Evolutionary conservation across 2,888 invertebrate species (phyloP).

Genomic region (Erynnis tages): DNA sequence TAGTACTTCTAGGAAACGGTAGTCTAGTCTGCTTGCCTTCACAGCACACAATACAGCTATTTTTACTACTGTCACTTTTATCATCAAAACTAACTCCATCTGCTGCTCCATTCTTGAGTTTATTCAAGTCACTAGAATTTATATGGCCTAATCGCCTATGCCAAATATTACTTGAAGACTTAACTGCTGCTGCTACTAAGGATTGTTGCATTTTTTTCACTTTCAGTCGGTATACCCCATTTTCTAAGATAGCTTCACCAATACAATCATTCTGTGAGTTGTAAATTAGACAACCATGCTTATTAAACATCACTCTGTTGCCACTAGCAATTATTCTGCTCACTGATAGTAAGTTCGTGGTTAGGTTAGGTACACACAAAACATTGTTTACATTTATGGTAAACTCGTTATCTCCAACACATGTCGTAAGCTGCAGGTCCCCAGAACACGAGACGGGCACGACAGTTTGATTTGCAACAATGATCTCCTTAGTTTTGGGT

Average conservation of each 20-base stretch:
- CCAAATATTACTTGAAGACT: conserved; percentile 7
- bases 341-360: conserved; percentile 34
- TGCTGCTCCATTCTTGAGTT: conserved; percentile 19
- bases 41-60: conserved; percentile 16
- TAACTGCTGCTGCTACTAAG: conserved; percentile 12
- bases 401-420: neutral
- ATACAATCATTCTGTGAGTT: conserved; percentile 28
- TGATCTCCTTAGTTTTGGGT: neutral
- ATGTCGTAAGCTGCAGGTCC: neutral
- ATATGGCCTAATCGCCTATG: conserved; percentile 11
- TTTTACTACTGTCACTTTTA: conserved; percentile 11
- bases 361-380: conserved; percentile 33
- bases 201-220: neutral
- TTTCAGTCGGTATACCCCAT: conserved; percentile 9
- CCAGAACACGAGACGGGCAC: conserved; percentile 1
- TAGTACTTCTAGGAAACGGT: conserved; percentile 13
- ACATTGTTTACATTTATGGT: conserved; percentile 27
- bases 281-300: conserved; percentile 12
- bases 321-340: conserved; percentile 29
- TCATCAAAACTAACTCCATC: conserved; percentile 15
- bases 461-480: neutral
- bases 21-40: conserved; percentile 21
- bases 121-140: conserved; percentile 13
- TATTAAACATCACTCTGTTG: conserved; percentile 27
- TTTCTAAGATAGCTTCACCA: conserved; percentile 23